phyloP scores from a whole-genome alignment of 2,113 vertebrate genomes.

The Cryptomyrus ogoouensis region DNA sequence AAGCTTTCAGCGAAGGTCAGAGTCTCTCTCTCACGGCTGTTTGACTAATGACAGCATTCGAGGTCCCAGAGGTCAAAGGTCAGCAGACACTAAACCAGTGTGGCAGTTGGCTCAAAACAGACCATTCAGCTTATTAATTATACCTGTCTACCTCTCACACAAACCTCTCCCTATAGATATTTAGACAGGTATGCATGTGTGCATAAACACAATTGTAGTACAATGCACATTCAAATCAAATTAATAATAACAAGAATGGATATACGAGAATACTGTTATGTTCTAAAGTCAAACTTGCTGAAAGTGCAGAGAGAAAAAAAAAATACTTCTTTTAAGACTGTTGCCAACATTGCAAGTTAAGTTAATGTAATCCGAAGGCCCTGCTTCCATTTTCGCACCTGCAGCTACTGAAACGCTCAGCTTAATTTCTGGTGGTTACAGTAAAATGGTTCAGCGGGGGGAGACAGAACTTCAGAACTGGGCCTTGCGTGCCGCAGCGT shows the following conservation, averaged over 20 bases:
- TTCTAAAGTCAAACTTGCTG: neutral
- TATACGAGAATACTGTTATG: neutral
- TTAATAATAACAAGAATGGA: neutral
- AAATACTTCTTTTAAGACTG: neutral
- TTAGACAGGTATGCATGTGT: neutral
- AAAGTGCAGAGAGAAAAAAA: neutral
- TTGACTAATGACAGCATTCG: constrained; percentile 16
- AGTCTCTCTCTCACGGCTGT: neutral
- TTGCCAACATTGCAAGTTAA: neutral
- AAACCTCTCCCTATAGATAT: neutral
- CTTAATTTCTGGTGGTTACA: neutral
- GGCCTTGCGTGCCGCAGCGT: neutral
- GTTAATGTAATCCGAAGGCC: neutral
- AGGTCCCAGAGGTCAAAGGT: constrained; percentile 16
- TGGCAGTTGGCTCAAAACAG: neutral
- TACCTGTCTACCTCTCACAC: neutral
- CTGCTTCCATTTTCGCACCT: neutral
- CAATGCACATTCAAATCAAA: neutral
- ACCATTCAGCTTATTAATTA: neutral
- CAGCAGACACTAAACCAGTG: neutral
- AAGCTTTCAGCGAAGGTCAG: neutral
- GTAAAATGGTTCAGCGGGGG: neutral
- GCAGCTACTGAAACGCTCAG: neutral
- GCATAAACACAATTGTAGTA: neutral
- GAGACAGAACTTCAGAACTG: neutral